Percentiles rank a stretch among this genome's conserved stretches.
These are phyloP conservation scores for Dendronephthya gigantea DNA, from an alignment of 64 coral and sea anemone species.

Conservation along the genomic window DNA sequence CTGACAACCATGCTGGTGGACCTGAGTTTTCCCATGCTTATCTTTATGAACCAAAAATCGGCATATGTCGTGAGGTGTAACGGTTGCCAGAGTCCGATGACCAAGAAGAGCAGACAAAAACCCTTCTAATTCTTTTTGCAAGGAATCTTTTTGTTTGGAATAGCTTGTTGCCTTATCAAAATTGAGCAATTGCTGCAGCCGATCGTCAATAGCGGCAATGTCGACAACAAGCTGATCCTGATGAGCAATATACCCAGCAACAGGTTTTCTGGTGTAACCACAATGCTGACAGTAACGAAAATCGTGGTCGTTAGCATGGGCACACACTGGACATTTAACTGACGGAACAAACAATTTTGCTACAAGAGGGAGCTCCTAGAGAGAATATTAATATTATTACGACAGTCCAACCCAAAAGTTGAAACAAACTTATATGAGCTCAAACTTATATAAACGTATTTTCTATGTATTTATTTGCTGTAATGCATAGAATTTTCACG, in stretches of 20 bases:
- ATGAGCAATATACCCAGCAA: not conserved
- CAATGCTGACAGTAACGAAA: constrained; percentile 43
- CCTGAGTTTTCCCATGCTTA: not conserved
- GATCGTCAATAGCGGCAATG: not conserved
- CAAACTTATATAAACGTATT: too few species aligned
- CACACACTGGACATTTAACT: constrained; percentile 18
- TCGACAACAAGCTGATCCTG: not conserved
- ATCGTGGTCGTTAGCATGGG: constrained; percentile 31
- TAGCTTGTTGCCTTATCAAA: not conserved
- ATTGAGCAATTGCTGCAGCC: not conserved
- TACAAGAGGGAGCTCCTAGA: constrained; percentile 18
- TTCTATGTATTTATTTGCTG: too few species aligned
- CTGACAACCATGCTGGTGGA: not conserved
- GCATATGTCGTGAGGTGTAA: not conserved
- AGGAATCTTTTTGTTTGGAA: not conserved
- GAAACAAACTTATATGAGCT: not conserved
- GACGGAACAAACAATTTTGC: constrained; percentile 36
- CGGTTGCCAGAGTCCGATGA: not conserved
- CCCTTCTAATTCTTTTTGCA: not conserved
- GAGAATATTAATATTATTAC: not conserved
- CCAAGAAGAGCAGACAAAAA: not conserved
- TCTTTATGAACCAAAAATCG: not conserved
- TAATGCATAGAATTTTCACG: not conserved
- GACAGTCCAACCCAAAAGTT: too few species aligned
- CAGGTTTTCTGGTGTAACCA: constrained; percentile 20